Evolutionary conservation across 2,797 vertebrate genomes (phyloP), one percentile per base, ranked within the genome.

Genomic region (Euthynnus affinis): DNA sequence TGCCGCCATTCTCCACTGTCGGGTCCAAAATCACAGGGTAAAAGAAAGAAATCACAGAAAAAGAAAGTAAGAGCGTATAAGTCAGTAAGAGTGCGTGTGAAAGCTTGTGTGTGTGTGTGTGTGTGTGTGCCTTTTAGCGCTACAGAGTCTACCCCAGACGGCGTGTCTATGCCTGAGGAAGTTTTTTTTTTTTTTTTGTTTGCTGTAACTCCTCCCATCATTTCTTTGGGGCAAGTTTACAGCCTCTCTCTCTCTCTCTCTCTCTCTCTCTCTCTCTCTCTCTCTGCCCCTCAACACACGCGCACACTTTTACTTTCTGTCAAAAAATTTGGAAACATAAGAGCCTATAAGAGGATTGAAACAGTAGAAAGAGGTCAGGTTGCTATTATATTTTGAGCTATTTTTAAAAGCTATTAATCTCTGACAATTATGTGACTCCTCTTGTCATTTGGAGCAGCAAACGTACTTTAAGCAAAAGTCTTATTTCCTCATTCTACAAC

Each of bases 131-230:
- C 58, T 71, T 7, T 25, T 65, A 73, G 72, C 0, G 25, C 22
- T 37, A 49, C 62, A 71, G 70, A 88, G 67, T 72, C 63, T 80
- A 63, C 80, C 79, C 81, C 80, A 80, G 69, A 70, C 78, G 29
- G 81, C 88, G 82, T 92, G 89, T 87, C 81, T 84, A 60, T 83
- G 83, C 87, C 84, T 71, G 80, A 88, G 91, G 89, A 89, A 83
- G 89, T 52, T 49, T 78, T 34, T 74, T 51, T 29, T 32, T 32
- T 32, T 78, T 34, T 80, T 51, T 32, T 32, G 6, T 32, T 32
- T 66, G 57, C 71, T 80, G 52, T 75, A 82, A 91, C 93, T 92
- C 93, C 93, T 89, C 93, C 93, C 89, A 83, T 75, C 42, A 59
- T 66, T 82, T 86, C 57, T 87, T 63, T 76, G 34, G 76, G 67